A percentile compares a stretch with the other conserved stretches of the same genome.
phyloP scores from a whole-genome alignment of 1,140 invertebrate species.

The Centruroides vittatus region DNA sequence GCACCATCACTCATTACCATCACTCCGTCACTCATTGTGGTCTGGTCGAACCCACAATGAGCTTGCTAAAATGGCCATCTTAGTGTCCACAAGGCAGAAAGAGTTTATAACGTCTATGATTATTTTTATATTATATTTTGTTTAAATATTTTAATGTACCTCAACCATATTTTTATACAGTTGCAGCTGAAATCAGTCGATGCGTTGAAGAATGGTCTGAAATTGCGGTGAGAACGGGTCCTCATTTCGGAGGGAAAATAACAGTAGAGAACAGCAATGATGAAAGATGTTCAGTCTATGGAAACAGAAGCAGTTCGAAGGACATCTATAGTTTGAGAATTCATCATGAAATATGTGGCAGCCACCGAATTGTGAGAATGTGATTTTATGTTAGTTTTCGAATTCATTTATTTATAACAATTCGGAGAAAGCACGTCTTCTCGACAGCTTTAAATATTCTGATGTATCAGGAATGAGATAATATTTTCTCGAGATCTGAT shows the following conservation, averaged over 20 bases:
- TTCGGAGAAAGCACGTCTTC: no score
- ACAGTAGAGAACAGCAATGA: slow-evolving; percentile 40
- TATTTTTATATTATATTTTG: no score
- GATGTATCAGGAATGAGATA: no score
- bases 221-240: slow-evolving; percentile 61
- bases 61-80: no score
- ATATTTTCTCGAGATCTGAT: no score
- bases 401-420: neutral
- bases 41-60: no score
- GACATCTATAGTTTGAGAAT: slow-evolving; percentile 56
- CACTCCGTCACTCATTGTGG: no score
- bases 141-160: no score
- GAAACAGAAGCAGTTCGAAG: slow-evolving; percentile 37
- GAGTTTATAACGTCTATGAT: no score
- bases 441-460: no score
- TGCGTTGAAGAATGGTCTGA: slow-evolving; percentile 58
- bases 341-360: slow-evolving; percentile 56
- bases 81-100: no score
- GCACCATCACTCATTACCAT: no score
- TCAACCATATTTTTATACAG: slow-evolving; percentile 28
- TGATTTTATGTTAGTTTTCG: neutral
- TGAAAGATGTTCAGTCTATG: slow-evolving; percentile 26
- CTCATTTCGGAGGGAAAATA: slow-evolving; percentile 56
- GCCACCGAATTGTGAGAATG: slow-evolving; percentile 41
- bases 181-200: slow-evolving; percentile 56